These are phyloP conservation scores for Morpho achilles DNA, from an alignment of 2,888 invertebrate species.

Conservation along the genomic window DNA sequence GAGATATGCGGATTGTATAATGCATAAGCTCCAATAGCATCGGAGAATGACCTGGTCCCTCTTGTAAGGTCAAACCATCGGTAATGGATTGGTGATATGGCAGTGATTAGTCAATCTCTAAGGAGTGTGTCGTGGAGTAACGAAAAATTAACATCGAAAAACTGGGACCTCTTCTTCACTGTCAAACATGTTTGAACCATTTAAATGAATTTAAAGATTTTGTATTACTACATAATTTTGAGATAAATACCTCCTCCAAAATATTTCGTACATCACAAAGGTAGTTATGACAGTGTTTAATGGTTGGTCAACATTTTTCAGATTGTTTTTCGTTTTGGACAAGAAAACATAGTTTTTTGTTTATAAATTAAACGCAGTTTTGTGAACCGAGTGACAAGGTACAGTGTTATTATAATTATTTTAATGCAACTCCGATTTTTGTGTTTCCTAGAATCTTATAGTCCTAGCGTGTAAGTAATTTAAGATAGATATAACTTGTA, in stretches of 20 bases:
- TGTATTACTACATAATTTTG: not conserved
- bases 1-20: too few relatives aligned
- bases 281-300: constrained; percentile 31
- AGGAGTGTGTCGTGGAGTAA: too few relatives aligned
- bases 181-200: not conserved
- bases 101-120: too few relatives aligned
- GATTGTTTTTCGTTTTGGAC: constrained; percentile 31
- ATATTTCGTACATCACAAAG: constrained; percentile 2
- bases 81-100: too few relatives aligned
- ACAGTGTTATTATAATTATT: constrained; percentile 13
- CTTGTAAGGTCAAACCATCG: too few relatives aligned
- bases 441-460: constrained; percentile 13
- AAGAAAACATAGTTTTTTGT: constrained; percentile 27
- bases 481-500: too few relatives aligned
- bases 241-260: constrained; percentile 21
- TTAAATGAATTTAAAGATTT: not conserved
- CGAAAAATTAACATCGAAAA: too few relatives aligned
- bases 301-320: constrained; percentile 27
- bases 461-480: too few relatives aligned
- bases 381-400: constrained; percentile 11
- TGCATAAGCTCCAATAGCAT: too few relatives aligned
- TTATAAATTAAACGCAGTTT: constrained; percentile 14
- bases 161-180: too few relatives aligned
- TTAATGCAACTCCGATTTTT: constrained; percentile 9
- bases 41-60: too few relatives aligned